These are phyloP conservation scores for Triplophysa yarkandensis DNA, from an alignment of 2,797 vertebrate genomes.

Conservation along the genomic window DNA sequence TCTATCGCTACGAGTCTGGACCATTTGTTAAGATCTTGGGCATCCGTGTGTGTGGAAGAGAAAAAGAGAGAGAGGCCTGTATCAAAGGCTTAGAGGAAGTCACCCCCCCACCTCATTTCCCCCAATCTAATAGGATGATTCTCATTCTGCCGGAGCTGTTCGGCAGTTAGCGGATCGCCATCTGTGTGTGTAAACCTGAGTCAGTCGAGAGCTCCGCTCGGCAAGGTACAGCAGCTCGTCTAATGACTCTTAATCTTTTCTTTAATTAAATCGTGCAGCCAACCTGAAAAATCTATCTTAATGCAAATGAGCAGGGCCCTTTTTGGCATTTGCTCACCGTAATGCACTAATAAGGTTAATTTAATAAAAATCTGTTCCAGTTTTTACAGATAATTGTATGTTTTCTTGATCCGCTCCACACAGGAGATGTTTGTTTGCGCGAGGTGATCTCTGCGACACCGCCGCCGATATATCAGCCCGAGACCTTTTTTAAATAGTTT, in stretches of 20 bases:
- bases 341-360: slow-evolving; percentile 99
- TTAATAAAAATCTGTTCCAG: slow-evolving; percentile 99
- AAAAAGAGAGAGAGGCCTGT: not conserved
- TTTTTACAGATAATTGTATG: slow-evolving; percentile 98
- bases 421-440: slow-evolving; percentile 76
- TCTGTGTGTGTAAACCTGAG: slow-evolving; percentile 99
- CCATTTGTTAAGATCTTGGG: not conserved
- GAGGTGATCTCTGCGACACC: slow-evolving; percentile 9
- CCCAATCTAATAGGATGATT: slow-evolving; percentile 99
- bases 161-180: slow-evolving; percentile 99
- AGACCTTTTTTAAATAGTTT: slow-evolving; percentile 54
- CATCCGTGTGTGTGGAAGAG: not conserved
- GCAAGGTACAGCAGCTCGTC: slow-evolving; percentile 99
- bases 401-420: slow-evolving; percentile 90
- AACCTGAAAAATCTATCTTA: slow-evolving; percentile 99
- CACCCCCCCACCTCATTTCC: slow-evolving; percentile 42
- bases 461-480: slow-evolving; percentile 9
- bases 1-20: not conserved
- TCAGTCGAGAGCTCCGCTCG: slow-evolving; percentile 99
- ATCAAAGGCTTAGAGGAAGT: slow-evolving; percentile 24
- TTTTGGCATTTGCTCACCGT: slow-evolving; percentile 99
- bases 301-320: slow-evolving; percentile 98
- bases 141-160: slow-evolving; percentile 98
- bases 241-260: slow-evolving; percentile 99
- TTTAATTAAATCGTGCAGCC: slow-evolving; percentile 99